Evolutionary conservation across 2,797 vertebrate genomes (phyloP).

Genomic region (Pseudochaenichthys georgianus): DNA sequence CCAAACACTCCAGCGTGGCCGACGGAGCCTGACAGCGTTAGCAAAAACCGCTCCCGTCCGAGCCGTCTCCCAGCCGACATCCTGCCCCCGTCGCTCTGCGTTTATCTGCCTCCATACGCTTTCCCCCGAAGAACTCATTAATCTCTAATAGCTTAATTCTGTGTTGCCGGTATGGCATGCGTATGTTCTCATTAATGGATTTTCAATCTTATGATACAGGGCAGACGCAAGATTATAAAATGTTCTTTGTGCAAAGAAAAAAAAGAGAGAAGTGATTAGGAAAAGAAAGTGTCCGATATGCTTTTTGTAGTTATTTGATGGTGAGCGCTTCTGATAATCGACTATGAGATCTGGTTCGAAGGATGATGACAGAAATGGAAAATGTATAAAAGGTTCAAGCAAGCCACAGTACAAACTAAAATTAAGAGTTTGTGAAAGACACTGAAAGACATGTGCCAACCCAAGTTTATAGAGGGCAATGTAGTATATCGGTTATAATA

Average conservation of each 20-base stretch:
- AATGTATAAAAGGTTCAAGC: conserved; percentile 55
- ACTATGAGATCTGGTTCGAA: conserved; percentile 36
- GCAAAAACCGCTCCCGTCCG: conserved; percentile 55
- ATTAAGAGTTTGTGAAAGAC: conserved; percentile 51
- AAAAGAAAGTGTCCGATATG: conserved; percentile 53
- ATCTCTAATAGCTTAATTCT: conserved; percentile 81
- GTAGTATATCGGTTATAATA: neutral
- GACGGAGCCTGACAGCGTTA: conserved; percentile 63
- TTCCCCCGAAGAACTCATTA: conserved; percentile 76
- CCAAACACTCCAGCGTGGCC: conserved; percentile 64
- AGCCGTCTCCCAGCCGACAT: conserved; percentile 66
- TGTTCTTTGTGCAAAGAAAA: conserved; percentile 3
- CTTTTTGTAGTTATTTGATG: conserved; percentile 62
- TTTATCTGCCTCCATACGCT: conserved; percentile 70
- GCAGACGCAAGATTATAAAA: conserved; percentile 58
- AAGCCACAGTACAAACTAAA: conserved; percentile 45
- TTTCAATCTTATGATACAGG: conserved; percentile 74
- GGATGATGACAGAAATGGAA: conserved; percentile 63
- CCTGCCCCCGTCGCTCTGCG: conserved; percentile 62
- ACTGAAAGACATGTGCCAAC: conserved; percentile 18
- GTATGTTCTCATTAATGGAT: conserved; percentile 80
- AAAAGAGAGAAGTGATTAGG: conserved; percentile 32
- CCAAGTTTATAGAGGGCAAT: conserved; percentile 30
- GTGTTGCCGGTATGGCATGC: conserved; percentile 68
- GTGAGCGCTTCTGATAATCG: conserved; percentile 51